phyloP scores from a whole-genome alignment of 2,797 vertebrate genomes.

The Anas capensis region DNA sequence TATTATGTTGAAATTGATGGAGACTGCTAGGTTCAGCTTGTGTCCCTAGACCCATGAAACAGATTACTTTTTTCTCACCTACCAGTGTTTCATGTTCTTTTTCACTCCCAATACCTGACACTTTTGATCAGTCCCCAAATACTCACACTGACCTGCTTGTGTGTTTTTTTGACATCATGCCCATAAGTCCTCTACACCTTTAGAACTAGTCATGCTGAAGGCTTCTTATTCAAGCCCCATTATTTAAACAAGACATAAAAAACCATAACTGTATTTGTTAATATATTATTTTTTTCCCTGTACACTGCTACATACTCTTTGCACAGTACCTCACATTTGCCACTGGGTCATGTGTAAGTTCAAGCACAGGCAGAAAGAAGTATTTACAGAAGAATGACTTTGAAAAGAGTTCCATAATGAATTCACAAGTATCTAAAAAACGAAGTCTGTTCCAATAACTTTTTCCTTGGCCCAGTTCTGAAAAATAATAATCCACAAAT shows the following conservation, averaged over 20 bases:
- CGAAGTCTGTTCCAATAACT: constrained; percentile 95
- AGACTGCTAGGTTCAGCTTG: not conserved
- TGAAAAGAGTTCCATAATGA: constrained; percentile 93
- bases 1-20: not conserved
- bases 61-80: not conserved
- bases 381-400: constrained; percentile 96
- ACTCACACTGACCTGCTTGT: not conserved
- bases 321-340: constrained; percentile 92
- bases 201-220: not conserved
- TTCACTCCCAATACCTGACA: fast-evolving
- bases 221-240: not conserved
- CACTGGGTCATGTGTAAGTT: constrained; percentile 92
- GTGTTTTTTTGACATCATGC: not conserved
- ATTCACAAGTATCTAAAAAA: constrained; percentile 95
- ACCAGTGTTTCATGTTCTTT: not conserved
- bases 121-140: not conserved
- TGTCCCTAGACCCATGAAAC: not conserved
- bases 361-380: constrained; percentile 90
- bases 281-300: not conserved
- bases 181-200: not conserved
- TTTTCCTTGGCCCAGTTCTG: constrained; percentile 93
- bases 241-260: not conserved
- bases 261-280: constrained; percentile 26
- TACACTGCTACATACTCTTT: not conserved
- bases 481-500: constrained; percentile 47